These are phyloP conservation scores for Myripristis jacobus DNA, from an alignment of 2,797 vertebrate genomes.

Conservation along the genomic window DNA sequence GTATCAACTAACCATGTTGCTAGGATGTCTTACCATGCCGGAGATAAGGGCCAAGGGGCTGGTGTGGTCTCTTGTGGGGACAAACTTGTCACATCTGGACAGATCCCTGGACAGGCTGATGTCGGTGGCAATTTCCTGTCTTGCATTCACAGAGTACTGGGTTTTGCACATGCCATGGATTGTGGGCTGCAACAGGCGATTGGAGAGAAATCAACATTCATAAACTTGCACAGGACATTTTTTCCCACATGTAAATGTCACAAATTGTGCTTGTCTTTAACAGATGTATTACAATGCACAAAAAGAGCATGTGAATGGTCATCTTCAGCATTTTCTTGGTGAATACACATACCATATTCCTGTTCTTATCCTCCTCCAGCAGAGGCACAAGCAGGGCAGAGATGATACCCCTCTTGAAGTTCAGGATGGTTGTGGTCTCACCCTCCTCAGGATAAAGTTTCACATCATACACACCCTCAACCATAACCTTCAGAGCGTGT, in stretches of 20 bases:
- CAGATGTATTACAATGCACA: neutral
- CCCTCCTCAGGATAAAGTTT: slow-evolving; percentile 89
- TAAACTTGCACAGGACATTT: neutral
- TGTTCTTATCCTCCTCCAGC: slow-evolving; percentile 81
- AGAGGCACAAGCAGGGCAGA: slow-evolving; percentile 90
- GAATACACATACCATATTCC: slow-evolving; percentile 72
- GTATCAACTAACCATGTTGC: slow-evolving; percentile 1
- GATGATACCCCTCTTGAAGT: slow-evolving; percentile 96
- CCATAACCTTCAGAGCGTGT: slow-evolving; percentile 81
- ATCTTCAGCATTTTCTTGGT: neutral
- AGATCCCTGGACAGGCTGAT: slow-evolving; percentile 88
- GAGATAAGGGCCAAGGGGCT: slow-evolving; percentile 93
- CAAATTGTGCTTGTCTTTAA: neutral
- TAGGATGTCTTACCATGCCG: slow-evolving; percentile 85
- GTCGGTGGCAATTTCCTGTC: slow-evolving; percentile 85
- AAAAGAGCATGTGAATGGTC: neutral
- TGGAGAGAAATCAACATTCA: neutral
- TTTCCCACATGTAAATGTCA: neutral
- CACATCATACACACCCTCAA: slow-evolving; percentile 83
- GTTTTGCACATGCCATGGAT: slow-evolving; percentile 92
- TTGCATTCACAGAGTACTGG: slow-evolving; percentile 79
- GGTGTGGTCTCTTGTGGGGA: slow-evolving; percentile 84
- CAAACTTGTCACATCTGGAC: slow-evolving; percentile 88
- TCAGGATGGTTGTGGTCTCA: slow-evolving; percentile 89
- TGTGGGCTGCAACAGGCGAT: slow-evolving; percentile 84